Conservation (phyloP, 2,888 invertebrate species). For the Tetragonisca angustula region DNA sequence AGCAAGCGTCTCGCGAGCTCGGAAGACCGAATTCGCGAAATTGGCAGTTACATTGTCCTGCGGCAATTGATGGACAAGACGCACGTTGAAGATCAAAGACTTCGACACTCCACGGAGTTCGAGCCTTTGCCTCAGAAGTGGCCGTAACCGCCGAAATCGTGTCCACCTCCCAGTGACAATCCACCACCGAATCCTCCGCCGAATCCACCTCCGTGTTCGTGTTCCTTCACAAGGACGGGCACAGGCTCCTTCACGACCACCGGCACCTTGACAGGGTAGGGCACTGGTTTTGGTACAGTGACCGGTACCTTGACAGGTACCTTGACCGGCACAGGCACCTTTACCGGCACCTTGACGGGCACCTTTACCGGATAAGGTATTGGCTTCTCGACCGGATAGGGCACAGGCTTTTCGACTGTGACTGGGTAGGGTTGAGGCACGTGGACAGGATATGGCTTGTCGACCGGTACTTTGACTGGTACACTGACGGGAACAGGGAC, state of each 20-base stretch:
- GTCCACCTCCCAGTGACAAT: constrained; percentile 55
- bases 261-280: constrained; percentile 78
- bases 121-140: constrained; percentile 60
- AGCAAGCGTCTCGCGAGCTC: background rate
- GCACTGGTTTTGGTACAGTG: constrained; percentile 75
- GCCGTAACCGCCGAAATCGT: constrained; percentile 65
- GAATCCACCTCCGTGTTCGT: constrained; percentile 49
- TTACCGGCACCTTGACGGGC: constrained; percentile 77
- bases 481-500: constrained; percentile 76
- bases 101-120: constrained; percentile 25
- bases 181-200: constrained; percentile 58
- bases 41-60: background rate
- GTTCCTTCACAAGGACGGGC: constrained; percentile 69
- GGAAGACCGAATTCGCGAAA: constrained; percentile 24
- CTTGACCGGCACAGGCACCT: constrained; percentile 79
- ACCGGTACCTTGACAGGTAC: constrained; percentile 78
- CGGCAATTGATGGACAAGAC: constrained; percentile 25
- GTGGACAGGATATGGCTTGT: constrained; percentile 77
- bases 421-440: constrained; percentile 81
- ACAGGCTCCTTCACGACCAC: constrained; percentile 73
- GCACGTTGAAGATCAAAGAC: constrained; percentile 45
- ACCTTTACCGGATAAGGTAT: constrained; percentile 78
- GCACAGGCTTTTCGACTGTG: constrained; percentile 78
- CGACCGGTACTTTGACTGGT: constrained; percentile 77
- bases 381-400: constrained; percentile 77